These are phyloP conservation scores for Drosophila carrolli DNA, from an alignment of 1,140 invertebrate genomes.

Conservation along the genomic window DNA sequence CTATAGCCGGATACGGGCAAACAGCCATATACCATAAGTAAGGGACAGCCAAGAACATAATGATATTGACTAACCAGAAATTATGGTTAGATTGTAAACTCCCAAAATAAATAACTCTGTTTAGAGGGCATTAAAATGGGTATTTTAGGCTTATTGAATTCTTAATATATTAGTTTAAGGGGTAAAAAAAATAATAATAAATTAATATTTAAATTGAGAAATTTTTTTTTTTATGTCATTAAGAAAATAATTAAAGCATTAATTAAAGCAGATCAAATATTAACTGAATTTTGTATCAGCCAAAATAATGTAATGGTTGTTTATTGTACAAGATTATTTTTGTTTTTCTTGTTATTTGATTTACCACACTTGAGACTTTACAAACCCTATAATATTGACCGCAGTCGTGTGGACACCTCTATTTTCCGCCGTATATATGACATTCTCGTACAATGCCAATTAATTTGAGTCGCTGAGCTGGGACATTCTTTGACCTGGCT, in stretches of 20 bases:
- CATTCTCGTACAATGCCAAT: slow-evolving; percentile 52
- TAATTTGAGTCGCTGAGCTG: slow-evolving; percentile 51
- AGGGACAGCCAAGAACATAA: slow-evolving; percentile 15
- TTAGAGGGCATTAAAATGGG: too few species aligned
- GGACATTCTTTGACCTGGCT: slow-evolving; percentile 25
- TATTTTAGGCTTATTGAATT: too few species aligned
- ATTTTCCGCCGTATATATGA: slow-evolving; percentile 31
- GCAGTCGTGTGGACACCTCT: neutral
- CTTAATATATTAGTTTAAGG: too few species aligned
- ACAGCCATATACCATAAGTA: slow-evolving; percentile 11
- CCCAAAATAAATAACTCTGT: neutral
- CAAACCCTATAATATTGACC: neutral
- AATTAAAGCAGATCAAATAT: too few species aligned
- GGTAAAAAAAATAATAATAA: too few species aligned
- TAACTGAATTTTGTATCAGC: too few species aligned
- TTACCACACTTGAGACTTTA: neutral
- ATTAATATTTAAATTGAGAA: too few species aligned
- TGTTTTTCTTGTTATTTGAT: neutral
- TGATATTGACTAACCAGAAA: slow-evolving; percentile 9
- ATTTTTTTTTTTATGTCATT: too few species aligned
- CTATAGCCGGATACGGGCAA: slow-evolving; percentile 30
- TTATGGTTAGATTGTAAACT: neutral
- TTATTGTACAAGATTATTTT: too few species aligned
- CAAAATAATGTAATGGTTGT: too few species aligned
- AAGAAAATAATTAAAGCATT: too few species aligned